Evolutionary conservation across 2,797 vertebrate species (phyloP), one percentile per base, ranked within the genome.

Genomic region (Scarus forsteni): DNA sequence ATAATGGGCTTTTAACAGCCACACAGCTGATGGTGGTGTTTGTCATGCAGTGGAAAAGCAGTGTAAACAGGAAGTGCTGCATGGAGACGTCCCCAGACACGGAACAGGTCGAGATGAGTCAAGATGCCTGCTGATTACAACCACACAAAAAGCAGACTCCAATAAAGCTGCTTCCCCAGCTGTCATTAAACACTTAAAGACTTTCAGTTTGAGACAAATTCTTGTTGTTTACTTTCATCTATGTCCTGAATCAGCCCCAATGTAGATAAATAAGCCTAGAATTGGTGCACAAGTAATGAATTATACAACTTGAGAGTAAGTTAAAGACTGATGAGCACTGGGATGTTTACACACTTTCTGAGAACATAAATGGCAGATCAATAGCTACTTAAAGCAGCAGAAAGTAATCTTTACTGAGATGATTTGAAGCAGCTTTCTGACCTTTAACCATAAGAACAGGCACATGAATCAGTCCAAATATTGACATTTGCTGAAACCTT

Each of bases 1-100:
- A 16, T 93, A 91, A 94, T 93, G 87, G 88, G 82, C 90, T 93
- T 93, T 93, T 92, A 92, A 89, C 82, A 83, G 82, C 66, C 40
- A 7, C 62, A 46, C 51, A 74, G 83, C 85, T 83, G 76, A 89
- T 39, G 80, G 54, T 73, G 70, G 80, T 87, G 90, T 93, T 93
- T 93, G 89, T 85, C 79, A 79, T 89, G 86, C 58, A 63, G 75
- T 77, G 89, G 79, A 79, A 88, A 85, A 85, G 77, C 68, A 84
- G 61, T 42, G 84, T 79, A 91, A 92, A 89, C 86, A 90, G 85
- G 88, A 90, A 91, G 85, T 74, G 73, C 55, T 53, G 79, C 77
- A 68, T 53, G 63, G 85, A 89, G 85, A 89, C 82, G 65, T 79
- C 80, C 82, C 75, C 60, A 68, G 79, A 87, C 63, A 19, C 75